Evolutionary conservation across 2,113 vertebrate species (phyloP).

Genomic region (Melanostigma gelatinosum): DNA sequence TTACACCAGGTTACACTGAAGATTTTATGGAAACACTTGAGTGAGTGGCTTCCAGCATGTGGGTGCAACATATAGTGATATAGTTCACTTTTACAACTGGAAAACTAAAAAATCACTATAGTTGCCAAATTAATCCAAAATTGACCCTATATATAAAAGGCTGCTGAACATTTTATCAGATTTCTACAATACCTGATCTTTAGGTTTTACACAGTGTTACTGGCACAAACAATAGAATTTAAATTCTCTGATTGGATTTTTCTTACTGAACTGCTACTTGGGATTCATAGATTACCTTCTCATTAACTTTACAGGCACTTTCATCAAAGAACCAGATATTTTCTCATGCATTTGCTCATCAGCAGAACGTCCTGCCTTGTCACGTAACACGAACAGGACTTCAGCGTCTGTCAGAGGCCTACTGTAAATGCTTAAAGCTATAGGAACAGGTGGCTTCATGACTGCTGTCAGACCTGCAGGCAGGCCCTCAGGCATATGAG

Average conservation of each 20-base stretch:
- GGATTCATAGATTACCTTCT: background rate
- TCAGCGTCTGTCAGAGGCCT: background rate
- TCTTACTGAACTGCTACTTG: background rate
- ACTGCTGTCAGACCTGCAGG: conserved; percentile 57
- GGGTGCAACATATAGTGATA: conserved; percentile 22
- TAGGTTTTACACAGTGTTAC: background rate
- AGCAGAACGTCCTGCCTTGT: background rate
- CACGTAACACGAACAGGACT: background rate
- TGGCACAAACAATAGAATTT: background rate
- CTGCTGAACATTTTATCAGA: background rate
- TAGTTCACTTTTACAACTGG: background rate
- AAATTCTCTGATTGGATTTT: background rate
- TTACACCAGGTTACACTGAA: conserved; percentile 23
- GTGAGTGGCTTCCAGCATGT: conserved; percentile 32
- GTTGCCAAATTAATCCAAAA: background rate
- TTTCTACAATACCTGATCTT: background rate
- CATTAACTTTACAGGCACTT: background rate
- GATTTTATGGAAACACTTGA: conserved; percentile 31
- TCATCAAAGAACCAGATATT: background rate
- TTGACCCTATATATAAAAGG: background rate
- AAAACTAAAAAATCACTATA: background rate
- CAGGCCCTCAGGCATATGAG: conserved; percentile 45
- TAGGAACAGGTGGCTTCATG: conserved; percentile 46
- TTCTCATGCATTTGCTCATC: background rate
- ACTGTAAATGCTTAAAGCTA: conserved; percentile 7